Evolutionary conservation across 2,888 invertebrate genomes (phyloP), one percentile per base, ranked within the genome.

Genomic region (Spialia ferax): DNA sequence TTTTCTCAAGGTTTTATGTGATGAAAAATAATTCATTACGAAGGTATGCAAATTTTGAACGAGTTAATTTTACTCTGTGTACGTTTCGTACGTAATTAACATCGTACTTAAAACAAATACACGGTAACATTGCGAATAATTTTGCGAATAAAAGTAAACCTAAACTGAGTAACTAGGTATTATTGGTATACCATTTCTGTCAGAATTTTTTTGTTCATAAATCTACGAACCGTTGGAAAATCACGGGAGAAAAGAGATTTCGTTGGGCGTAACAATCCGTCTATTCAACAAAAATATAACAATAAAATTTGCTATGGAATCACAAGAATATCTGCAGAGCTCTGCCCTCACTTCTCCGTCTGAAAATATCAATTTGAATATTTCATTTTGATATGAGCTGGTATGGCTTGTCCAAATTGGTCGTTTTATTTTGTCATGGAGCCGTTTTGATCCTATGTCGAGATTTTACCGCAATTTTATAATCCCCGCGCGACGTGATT

Each of bases 401-500:
- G 61, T 61, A 55, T 67, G 61, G 61, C 38, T 56, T 42, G 35
- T 67, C 73, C 76, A 77, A 79, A 79, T 80, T 73, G 74, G 66
- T 70, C 75, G 70, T 80, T 85, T 82, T 82, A 84, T 84, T 71
- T 72, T 61, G 71, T 73, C 69, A 59, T 65, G 68, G 63, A 66
- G 57, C 77, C 78, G 72, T 84, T 88, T 85, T 80, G 82, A 85
- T 85, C 82, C 77, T 75, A 75, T 73, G 75, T 74, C 73, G 81
- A 80, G 84, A 81, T 87, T 85, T 82, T 75, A 79, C 84, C 82
- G 75, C 84, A 85, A 87, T 86, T 88, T 88, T 84, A 84, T 87
- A 87, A 89, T 86, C 83, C 84, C 79, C 72, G 67, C 63, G 83
- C 79, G 83, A 82, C 85, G 83, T 88, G 84, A 88, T 88, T 84